Evolutionary conservation across 2,888 invertebrate species (phyloP), one percentile per base, ranked within the genome.

Genomic region (Harpagoxenus sublaevis): DNA sequence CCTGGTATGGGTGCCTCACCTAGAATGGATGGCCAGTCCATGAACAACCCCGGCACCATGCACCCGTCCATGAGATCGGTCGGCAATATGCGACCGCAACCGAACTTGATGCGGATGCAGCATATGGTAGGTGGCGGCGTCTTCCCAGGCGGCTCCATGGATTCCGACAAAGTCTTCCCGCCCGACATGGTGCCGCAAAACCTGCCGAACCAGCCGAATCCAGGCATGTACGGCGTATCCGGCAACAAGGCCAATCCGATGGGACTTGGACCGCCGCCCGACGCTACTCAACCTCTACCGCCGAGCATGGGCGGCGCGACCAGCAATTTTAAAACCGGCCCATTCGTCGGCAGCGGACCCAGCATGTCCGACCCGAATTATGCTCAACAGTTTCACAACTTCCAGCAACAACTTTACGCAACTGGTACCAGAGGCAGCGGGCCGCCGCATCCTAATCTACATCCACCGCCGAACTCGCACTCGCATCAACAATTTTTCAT

Each of bases 321-420:
- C 23, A 95, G 96, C 63, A 97, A 96, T 88, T 98, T 97, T 95
- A 97, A 97, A 94, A 97, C 97, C 89, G 95, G 96, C 62, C 96
- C 97, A 5, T 97, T 98, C 90, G 96, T 97, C 85, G 98, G 98
- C 94, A 97, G 98, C 83, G 98, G 98, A 45, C 98, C 98, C 10
- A 97, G 97, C 45, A 98, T 98, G 84, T 97, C 97, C 68, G 98
- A 99, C 95, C 98, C 98, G 18, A 98, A 98, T 95, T 99, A 99
- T 96, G 98, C 98, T 93, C 98, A 98, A 95, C 98, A 98, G 96
- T 99, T 98, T 96, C 98, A 98, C 95, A 98, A 98, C 95, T 99
- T 99, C 96, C 99, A 99, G 94, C 99, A 99, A 95, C 98, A 98
- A 95, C 95, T 99, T 91, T 99, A 99, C 95, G 98, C 99, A 87